A percentile compares a stretch with the other conserved stretches of the same genome.
phyloP scores from a whole-genome alignment of 2,113 vertebrate genomes.

The Cyanoderma ruficeps region DNA sequence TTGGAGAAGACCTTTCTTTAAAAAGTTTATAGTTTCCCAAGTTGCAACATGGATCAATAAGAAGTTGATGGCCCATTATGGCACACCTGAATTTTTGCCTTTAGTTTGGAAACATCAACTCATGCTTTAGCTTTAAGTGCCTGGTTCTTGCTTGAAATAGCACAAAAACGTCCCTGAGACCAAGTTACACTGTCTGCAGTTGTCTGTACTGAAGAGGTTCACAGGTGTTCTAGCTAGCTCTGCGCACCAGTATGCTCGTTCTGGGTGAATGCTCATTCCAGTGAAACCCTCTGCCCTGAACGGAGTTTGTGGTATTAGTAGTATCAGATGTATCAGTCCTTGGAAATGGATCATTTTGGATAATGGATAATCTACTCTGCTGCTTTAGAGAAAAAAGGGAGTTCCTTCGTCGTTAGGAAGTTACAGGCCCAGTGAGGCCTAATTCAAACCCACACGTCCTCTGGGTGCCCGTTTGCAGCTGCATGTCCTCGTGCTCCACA shows the following conservation, averaged over 20 bases:
- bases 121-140: background rate
- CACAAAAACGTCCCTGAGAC: background rate
- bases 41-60: background rate
- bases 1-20: background rate
- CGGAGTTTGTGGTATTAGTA: background rate
- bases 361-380: background rate
- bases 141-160: background rate
- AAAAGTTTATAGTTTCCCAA: background rate
- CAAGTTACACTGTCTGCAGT: background rate
- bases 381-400: background rate
- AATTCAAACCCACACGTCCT: background rate
- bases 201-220: background rate
- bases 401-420: background rate
- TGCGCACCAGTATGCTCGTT: background rate
- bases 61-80: background rate
- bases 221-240: background rate
- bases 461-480: fast-evolving
- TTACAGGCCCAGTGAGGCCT: background rate
- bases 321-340: background rate
- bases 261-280: background rate
- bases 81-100: background rate
- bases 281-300: background rate
- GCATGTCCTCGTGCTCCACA: background rate
- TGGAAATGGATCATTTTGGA: background rate
- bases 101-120: background rate